Conservation (phyloP, 1,140 invertebrate species). For the Coptotermes formosanus region DNA sequence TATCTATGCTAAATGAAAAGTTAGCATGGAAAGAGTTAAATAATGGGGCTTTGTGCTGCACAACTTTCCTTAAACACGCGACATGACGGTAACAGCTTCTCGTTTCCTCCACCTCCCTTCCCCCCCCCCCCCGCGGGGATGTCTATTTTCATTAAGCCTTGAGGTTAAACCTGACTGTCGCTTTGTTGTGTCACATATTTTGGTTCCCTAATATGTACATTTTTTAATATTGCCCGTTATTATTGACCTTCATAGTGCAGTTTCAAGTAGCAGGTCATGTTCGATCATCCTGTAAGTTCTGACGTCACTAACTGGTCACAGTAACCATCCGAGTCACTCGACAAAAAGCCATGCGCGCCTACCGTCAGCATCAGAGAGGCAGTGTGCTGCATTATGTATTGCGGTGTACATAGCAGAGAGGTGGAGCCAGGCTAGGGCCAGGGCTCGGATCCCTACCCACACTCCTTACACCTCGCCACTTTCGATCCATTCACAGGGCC, state of each 20-base stretch:
- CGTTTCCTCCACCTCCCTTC: no score
- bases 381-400: not conserved
- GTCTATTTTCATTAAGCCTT: not conserved
- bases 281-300: not conserved
- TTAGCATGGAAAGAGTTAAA: no score
- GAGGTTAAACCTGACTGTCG: no score
- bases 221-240: not conserved
- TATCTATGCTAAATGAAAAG: no score
- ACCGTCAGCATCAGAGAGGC: not conserved
- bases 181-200: slow-evolving; percentile 14
- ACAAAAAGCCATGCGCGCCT: not conserved
- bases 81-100: no score
- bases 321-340: not conserved
- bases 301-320: not conserved
- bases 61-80: no score
- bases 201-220: not conserved
- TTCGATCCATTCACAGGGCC: not conserved
- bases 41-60: no score
- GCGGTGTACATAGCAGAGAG: not conserved
- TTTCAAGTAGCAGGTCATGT: not conserved
- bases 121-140: no score
- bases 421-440: not conserved
- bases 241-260: not conserved
- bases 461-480: not conserved
- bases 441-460: not conserved